Conservation (phyloP, 2,113 vertebrate genomes). For the Circaetus gallicus region DNA sequence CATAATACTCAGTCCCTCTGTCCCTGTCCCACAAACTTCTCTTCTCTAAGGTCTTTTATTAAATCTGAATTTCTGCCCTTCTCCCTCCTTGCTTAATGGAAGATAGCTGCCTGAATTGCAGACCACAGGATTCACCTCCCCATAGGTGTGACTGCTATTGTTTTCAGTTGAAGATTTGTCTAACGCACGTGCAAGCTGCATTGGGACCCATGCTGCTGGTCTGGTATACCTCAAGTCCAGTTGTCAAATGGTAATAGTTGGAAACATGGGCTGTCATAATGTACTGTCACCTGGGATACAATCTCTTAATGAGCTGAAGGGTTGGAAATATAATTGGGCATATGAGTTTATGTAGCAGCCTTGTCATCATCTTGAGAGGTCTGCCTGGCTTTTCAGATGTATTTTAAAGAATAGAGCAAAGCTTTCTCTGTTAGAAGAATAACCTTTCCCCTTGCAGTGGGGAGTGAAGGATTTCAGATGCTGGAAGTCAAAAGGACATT, state of each 20-base stretch:
- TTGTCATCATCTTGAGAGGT: not conserved
- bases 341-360: not conserved
- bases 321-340: not conserved
- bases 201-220: not conserved
- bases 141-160: fast-evolving
- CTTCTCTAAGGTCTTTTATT: not conserved
- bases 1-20: not conserved
- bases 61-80: not conserved
- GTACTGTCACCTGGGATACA: not conserved
- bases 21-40: not conserved
- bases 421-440: not conserved
- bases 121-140: not conserved
- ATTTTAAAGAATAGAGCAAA: not conserved
- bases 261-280: not conserved
- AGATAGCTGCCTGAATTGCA: not conserved
- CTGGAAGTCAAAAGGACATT: not conserved
- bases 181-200: not conserved
- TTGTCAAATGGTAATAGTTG: not conserved
- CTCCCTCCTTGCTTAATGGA: not conserved
- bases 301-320: not conserved
- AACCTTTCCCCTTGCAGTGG: not conserved
- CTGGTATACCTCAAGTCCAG: not conserved
- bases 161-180: not conserved
- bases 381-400: not conserved
- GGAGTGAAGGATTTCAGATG: not conserved